Evolutionary conservation across 2,888 invertebrate genomes (phyloP).

Genomic region (Tipula confusa): DNA sequence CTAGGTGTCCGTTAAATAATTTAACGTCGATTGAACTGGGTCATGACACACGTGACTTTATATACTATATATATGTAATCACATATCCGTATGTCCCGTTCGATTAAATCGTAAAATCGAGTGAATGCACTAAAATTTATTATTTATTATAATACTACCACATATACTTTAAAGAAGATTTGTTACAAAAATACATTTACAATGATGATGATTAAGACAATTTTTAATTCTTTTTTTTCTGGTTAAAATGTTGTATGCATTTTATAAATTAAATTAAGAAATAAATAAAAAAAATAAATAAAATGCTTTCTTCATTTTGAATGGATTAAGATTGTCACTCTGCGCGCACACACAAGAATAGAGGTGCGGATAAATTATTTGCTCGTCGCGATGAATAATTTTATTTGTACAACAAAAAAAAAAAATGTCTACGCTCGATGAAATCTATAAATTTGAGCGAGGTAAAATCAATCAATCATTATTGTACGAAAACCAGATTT

Average conservation of each 20-base stretch:
- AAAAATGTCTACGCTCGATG: background rate
- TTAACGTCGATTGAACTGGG: constrained; percentile 3
- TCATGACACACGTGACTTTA: background rate
- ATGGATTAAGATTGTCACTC: background rate
- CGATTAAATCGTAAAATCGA: background rate
- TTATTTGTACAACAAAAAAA: background rate
- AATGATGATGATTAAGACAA: background rate
- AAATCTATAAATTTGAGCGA: too few relatives aligned
- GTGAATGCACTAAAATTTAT: background rate
- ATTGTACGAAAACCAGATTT: background rate
- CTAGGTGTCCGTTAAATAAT: background rate
- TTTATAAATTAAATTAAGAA: constrained; percentile 6
- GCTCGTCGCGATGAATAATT: background rate
- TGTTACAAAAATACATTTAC: background rate
- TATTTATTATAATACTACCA: too few relatives aligned
- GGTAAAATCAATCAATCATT: constrained; percentile 4
- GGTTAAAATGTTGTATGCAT: background rate
- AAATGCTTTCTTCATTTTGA: background rate
- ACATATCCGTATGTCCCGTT: background rate
- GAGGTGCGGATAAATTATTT: constrained; percentile 13
- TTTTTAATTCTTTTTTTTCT: constrained; percentile 7
- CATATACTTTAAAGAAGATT: background rate
- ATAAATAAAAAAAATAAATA: background rate
- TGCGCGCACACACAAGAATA: background rate
- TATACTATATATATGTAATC: background rate